phyloP scores from a whole-genome alignment of 2,888 invertebrate species.

The Synanthedon vespiformis region DNA sequence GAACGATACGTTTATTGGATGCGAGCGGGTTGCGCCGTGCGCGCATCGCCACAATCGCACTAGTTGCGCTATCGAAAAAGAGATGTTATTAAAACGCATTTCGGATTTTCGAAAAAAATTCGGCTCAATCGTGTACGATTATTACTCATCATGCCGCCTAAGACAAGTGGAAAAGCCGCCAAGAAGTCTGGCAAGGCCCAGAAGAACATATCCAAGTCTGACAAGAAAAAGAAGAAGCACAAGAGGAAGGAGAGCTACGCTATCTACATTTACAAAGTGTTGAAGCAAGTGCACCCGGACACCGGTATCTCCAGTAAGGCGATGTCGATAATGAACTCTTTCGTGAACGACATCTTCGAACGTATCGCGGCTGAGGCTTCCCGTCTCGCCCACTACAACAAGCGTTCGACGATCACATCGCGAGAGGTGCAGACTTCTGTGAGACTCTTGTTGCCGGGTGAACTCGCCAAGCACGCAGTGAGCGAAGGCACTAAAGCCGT shows the following conservation, averaged over 20 bases:
- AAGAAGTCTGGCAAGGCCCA: constrained; percentile 67
- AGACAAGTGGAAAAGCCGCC: constrained; percentile 27
- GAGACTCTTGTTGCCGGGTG: constrained; percentile 74
- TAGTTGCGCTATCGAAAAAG: too few species aligned
- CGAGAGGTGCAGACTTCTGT: constrained; percentile 79
- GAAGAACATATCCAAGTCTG: constrained; percentile 67
- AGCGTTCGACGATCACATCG: constrained; percentile 75
- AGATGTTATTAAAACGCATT: too few species aligned
- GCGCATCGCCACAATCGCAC: too few species aligned
- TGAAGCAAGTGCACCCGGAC: constrained; percentile 77
- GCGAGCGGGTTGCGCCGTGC: too few species aligned
- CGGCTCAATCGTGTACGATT: not conserved
- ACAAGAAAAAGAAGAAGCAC: constrained; percentile 69
- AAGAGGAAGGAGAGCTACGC: constrained; percentile 71
- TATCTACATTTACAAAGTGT: constrained; percentile 74
- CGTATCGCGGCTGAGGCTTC: constrained; percentile 75
- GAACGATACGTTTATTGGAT: too few species aligned
- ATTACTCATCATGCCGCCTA: constrained; percentile 24
- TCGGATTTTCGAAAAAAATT: not conserved
- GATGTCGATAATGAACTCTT: constrained; percentile 79
- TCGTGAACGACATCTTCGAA: constrained; percentile 80
- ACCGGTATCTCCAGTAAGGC: constrained; percentile 62
- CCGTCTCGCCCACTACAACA: constrained; percentile 74
- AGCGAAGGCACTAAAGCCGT: constrained; percentile 76
- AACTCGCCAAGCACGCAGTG: constrained; percentile 78